Conservation (phyloP, 2,113 vertebrate species). For the Syngnathus floridae region DNA sequence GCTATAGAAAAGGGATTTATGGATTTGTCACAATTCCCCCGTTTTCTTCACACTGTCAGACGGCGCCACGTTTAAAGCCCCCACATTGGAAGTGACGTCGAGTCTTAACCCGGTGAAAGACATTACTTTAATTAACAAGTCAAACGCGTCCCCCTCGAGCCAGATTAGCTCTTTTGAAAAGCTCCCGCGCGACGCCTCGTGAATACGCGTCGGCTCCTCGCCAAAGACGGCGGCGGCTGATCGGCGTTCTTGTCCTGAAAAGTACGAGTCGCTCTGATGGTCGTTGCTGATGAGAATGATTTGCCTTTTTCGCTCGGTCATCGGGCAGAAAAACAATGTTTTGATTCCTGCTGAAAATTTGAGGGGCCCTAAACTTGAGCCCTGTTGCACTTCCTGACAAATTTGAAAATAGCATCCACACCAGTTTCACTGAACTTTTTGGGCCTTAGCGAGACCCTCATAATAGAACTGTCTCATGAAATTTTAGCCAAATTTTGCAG, state of each 20-base stretch:
- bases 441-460: no score
- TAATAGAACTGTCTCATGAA: no score
- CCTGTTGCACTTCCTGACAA: neutral
- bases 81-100: neutral
- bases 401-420: no score
- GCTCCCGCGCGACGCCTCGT: conserved; percentile 11
- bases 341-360: neutral
- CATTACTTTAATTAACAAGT: neutral
- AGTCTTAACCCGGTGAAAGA: neutral
- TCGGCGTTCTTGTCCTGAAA: neutral
- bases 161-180: conserved; percentile 23
- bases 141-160: conserved; percentile 4
- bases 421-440: no score
- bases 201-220: conserved; percentile 35
- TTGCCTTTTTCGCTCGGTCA: neutral
- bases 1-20: neutral
- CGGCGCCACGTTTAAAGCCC: neutral
- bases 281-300: neutral
- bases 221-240: neutral
- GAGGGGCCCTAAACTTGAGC: neutral
- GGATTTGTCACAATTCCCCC: neutral
- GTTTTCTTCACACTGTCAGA: neutral
- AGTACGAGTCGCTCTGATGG: neutral
- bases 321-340: neutral
- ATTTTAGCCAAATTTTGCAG: no score